phyloP scores from a whole-genome alignment of 2,113 vertebrate species.

The Pandion haliaetus region DNA sequence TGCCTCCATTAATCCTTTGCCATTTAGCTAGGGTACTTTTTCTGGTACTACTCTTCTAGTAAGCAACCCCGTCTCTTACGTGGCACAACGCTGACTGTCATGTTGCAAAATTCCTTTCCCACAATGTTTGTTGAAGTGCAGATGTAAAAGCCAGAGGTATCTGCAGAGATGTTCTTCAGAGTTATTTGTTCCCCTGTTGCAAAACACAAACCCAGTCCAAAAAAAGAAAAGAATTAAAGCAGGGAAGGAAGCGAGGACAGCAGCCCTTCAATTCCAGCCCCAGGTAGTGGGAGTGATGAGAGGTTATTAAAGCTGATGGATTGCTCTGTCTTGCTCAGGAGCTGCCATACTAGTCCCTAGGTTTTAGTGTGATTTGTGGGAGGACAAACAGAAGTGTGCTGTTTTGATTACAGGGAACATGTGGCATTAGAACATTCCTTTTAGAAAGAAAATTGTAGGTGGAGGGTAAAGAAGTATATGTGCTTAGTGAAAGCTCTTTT shows the following conservation, averaged over 20 bases:
- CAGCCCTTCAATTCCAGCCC: background rate
- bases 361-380: background rate
- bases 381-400: conserved; percentile 6
- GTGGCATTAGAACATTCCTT: background rate
- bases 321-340: background rate
- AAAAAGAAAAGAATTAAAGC: background rate
- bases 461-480: background rate
- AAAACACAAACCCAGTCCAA: background rate
- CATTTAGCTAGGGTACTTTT: background rate
- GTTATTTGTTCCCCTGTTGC: conserved; percentile 48
- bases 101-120: conserved; percentile 76
- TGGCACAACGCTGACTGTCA: conserved; percentile 79
- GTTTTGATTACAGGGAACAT: background rate
- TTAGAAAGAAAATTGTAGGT: background rate
- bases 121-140: conserved; percentile 82
- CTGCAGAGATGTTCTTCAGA: conserved; percentile 86
- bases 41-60: background rate
- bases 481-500: background rate
- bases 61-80: conserved; percentile 71
- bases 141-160: conserved; percentile 84
- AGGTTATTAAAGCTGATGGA: background rate
- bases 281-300: background rate
- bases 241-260: background rate
- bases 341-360: background rate
- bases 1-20: background rate